phyloP scores from a whole-genome alignment of 1,140 invertebrate species.

The Papilio glaucus region DNA sequence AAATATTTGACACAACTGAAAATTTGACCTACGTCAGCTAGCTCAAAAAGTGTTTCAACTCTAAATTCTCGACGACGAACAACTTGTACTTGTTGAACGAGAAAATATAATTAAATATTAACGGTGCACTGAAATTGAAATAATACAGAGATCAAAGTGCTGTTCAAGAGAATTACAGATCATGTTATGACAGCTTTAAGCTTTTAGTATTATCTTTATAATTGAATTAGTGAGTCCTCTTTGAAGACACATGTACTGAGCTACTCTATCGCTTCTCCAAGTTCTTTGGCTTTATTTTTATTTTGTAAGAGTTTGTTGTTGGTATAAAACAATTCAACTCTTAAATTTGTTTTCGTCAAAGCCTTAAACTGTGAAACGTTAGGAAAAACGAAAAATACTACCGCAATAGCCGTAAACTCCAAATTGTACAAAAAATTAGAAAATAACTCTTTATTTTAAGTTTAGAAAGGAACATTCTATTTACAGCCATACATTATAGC shows the following conservation, averaged over 20 bases:
- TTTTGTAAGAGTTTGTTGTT: neutral
- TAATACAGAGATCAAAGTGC: neutral
- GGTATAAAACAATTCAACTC: neutral
- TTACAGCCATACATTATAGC: neutral
- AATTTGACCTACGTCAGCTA: too few species aligned
- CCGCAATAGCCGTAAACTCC: neutral
- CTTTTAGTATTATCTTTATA: neutral
- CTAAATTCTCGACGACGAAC: too few species aligned
- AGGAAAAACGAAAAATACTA: neutral
- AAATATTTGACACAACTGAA: too few species aligned
- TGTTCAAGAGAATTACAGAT: neutral
- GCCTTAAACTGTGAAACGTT: neutral
- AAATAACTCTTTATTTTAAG: neutral
- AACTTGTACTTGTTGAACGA: neutral
- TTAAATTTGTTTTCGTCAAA: neutral
- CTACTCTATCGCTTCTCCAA: neutral
- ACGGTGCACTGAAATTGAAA: neutral
- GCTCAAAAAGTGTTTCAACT: neutral
- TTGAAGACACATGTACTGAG: neutral
- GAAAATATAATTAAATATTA: neutral
- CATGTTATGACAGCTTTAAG: neutral
- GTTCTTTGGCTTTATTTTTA: neutral
- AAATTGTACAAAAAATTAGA: neutral
- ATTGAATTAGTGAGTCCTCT: slow-evolving; percentile 13
- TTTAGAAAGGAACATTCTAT: neutral